Evolutionary conservation across 2,888 invertebrate species (phyloP), one percentile per base, ranked within the genome.

Genomic region (Scrobipalpa costella): DNA sequence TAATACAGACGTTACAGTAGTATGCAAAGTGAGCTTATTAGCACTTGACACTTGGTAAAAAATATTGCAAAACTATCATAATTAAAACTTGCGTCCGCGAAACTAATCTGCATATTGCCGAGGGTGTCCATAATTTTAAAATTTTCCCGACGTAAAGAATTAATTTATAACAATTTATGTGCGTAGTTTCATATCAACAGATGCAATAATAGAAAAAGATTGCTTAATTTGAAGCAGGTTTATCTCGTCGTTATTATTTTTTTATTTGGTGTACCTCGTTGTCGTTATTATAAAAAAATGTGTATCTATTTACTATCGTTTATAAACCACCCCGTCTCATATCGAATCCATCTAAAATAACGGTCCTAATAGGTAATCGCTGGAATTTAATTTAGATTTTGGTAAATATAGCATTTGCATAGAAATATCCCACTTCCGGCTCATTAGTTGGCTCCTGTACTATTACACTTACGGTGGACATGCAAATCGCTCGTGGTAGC

Each of bases 61-160:
- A 64, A 73, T 73, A 74, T 80, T 78, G 75, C 77, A 70, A 74
- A 78, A 81, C 74, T 74, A 74, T 74, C 71, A 74, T 79, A 74
- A 80, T 76, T 79, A 75, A 59, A 65, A 62, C 63, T 66, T 68
- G 67, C 68, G 67, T 63, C 65, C 59, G 68, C 64, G 62, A 64
- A 66, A 50, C 62, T 19, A 47, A 66, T 69, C 66, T 68, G 64
- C 66, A 66, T 67, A 64, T 59, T 61, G 7, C 27, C 11, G 64
- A 47, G 19, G 47, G 66, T 68, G 65, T 38, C 57, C 13, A 19
- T 55, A 2, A 52, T 21, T 19, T 49, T 21, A 50, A 7, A 44
- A 15, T 5, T n/a, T 15, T n/a, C 3, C 11, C n/a, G 44, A n/a
- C 15, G 3, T 13, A 13, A 11, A 3, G 1, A 9, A 40, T 11